A percentile compares a stretch with the other conserved stretches of the same genome.
These are phyloP conservation scores for Caracal caracal DNA, from an alignment of 2,113 vertebrate genomes.

Conservation along the genomic window DNA sequence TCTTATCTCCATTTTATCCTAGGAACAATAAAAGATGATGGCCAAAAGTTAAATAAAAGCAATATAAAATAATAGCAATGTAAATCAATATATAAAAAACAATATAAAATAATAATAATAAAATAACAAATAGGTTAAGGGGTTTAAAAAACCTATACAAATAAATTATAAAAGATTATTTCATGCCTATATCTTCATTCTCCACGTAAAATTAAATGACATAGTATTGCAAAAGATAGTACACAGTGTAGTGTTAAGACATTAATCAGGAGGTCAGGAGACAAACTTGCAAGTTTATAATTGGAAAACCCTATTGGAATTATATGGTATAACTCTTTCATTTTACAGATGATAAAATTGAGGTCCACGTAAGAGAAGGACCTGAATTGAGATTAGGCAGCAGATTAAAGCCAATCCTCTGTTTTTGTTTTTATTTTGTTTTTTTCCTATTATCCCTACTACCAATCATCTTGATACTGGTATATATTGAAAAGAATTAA, in stretches of 20 bases:
- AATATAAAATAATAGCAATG: slow-evolving; percentile 10
- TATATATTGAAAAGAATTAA: slow-evolving; percentile 16
- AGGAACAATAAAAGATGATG: neutral
- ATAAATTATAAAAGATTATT: slow-evolving; percentile 70
- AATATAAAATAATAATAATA: no score
- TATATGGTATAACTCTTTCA: neutral
- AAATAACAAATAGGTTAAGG: slow-evolving; percentile 58
- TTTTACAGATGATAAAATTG: slow-evolving; percentile 3
- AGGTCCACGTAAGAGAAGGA: neutral
- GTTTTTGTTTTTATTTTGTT: neutral
- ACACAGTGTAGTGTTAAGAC: neutral
- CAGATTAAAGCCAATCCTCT: neutral
- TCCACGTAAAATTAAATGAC: slow-evolving; percentile 23
- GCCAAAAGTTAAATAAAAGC: slow-evolving; percentile 21
- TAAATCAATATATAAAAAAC: no score
- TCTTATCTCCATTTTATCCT: neutral
- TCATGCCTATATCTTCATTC: slow-evolving; percentile 3
- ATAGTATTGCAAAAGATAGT: neutral
- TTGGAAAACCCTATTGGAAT: neutral
- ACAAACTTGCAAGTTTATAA: neutral
- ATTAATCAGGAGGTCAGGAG: neutral
- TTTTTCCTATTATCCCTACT: neutral
- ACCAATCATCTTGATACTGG: neutral
- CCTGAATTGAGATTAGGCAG: neutral
- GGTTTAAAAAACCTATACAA: slow-evolving; percentile 68